These are phyloP conservation scores for Saccostrea echinata DNA, from an alignment of 1,140 invertebrate genomes.

Conservation along the genomic window DNA sequence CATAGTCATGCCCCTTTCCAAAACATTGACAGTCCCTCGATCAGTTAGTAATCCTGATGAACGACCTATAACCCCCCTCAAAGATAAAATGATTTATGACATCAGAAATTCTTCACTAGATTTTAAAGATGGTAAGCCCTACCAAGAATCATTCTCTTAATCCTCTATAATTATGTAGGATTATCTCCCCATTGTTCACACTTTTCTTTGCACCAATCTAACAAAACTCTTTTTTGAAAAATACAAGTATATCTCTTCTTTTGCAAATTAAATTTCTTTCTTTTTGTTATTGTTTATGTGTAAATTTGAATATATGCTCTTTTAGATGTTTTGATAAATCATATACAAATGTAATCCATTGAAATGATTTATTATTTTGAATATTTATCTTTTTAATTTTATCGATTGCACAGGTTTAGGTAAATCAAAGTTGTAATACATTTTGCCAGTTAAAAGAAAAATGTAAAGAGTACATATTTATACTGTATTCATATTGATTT, in stretches of 20 bases:
- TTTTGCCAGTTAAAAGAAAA: too few relatives aligned
- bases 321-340: too few relatives aligned
- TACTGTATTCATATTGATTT: too few relatives aligned
- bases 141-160: background rate
- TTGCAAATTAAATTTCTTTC: background rate
- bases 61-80: slow-evolving; percentile 78
- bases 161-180: background rate
- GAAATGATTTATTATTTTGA: too few relatives aligned
- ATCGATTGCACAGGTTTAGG: too few relatives aligned
- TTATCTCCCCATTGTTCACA: slow-evolving; percentile 34
- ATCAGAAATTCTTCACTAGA: slow-evolving; percentile 74
- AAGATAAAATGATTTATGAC: slow-evolving; percentile 77
- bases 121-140: slow-evolving; percentile 78
- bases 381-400: too few relatives aligned
- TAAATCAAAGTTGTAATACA: too few relatives aligned
- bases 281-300: background rate
- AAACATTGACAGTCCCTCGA: slow-evolving; percentile 52
- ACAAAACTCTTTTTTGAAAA: background rate
- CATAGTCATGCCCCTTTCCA: slow-evolving; percentile 45
- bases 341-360: too few relatives aligned
- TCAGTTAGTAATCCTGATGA: slow-evolving; percentile 65
- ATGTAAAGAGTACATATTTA: too few relatives aligned
- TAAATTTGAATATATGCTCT: too few relatives aligned
- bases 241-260: background rate
- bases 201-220: slow-evolving; percentile 24